A percentile compares a stretch with the other conserved stretches of the same genome.
phyloP scores from a whole-genome alignment of 92 coral and sea anemone species.

The Desmophyllum pertusum region DNA sequence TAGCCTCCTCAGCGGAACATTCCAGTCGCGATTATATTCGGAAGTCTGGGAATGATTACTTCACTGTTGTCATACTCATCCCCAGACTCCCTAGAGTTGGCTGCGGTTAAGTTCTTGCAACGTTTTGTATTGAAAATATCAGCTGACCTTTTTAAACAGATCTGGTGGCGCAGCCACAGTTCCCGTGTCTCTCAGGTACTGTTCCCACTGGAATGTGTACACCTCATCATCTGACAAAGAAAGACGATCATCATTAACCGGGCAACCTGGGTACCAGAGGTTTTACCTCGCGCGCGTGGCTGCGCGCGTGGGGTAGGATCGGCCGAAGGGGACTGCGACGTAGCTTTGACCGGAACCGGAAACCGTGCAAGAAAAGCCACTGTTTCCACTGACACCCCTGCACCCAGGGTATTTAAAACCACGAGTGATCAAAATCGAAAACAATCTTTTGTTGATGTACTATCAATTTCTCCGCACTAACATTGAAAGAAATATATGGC shows the following conservation, averaged over 20 bases:
- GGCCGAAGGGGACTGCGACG: no score
- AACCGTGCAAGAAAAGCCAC: no score
- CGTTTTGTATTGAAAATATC: background rate
- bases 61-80: background rate
- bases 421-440: no score
- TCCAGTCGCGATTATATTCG: background rate
- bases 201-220: conserved; percentile 89
- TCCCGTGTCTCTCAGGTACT: conserved; percentile 79
- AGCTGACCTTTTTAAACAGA: conserved; percentile 76
- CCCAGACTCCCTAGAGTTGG: background rate
- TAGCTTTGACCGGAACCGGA: no score
- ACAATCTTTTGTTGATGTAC: no score
- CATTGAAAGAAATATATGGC: background rate
- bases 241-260: background rate
- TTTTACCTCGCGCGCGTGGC: no score
- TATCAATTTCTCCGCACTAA: no score
- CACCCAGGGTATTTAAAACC: no score
- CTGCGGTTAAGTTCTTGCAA: background rate
- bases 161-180: conserved; percentile 85
- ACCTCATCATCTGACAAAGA: conserved; percentile 88
- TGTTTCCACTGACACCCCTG: no score
- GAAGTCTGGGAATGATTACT: background rate
- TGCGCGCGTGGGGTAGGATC: no score
- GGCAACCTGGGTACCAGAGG: no score
- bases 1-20: background rate